Evolutionary conservation across 1,140 invertebrate species (phyloP).

Genomic region (Drosophila nannoptera): DNA sequence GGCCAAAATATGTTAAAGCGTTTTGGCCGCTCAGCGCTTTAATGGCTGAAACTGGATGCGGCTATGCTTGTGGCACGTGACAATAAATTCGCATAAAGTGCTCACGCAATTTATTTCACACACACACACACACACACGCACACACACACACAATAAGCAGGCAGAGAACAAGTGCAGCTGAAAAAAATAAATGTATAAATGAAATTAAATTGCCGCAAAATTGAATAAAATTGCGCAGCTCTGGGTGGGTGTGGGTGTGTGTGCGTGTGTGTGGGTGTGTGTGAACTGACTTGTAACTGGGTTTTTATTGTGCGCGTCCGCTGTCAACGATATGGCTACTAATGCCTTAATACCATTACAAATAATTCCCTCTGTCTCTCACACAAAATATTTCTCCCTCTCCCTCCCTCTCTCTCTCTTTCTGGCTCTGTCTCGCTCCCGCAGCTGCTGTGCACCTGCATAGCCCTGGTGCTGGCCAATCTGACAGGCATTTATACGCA

Average conservation of each 20-base stretch:
- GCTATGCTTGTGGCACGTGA: constrained; percentile 15
- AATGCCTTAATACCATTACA: constrained; percentile 60
- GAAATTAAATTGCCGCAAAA: constrained; percentile 72
- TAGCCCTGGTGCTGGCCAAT: constrained; percentile 88
- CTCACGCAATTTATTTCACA: constrained; percentile 18
- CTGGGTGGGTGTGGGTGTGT: not conserved
- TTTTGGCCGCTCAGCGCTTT: not conserved
- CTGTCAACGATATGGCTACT: constrained; percentile 26
- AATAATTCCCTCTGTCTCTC: constrained; percentile 15
- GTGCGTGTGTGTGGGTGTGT: constrained; percentile 3
- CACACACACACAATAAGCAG: not conserved
- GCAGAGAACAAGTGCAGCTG: constrained; percentile 4
- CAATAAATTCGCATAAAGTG: constrained; percentile 32
- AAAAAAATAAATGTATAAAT: constrained; percentile 61
- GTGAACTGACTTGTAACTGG: constrained; percentile 35
- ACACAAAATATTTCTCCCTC: constrained; percentile 9
- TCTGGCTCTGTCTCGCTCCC: constrained; percentile 1
- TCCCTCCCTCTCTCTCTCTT: constrained; percentile 5
- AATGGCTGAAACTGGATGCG: not conserved
- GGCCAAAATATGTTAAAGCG: not conserved
- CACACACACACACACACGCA: constrained; percentile 9
- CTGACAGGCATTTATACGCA: constrained; percentile 94
- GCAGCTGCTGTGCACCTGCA: constrained; percentile 85
- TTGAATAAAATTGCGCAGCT: constrained; percentile 58
- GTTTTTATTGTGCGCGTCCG: constrained; percentile 42